Conservation (phyloP, 2,888 invertebrate species). For the Lepidocyrtinus sp. region DNA sequence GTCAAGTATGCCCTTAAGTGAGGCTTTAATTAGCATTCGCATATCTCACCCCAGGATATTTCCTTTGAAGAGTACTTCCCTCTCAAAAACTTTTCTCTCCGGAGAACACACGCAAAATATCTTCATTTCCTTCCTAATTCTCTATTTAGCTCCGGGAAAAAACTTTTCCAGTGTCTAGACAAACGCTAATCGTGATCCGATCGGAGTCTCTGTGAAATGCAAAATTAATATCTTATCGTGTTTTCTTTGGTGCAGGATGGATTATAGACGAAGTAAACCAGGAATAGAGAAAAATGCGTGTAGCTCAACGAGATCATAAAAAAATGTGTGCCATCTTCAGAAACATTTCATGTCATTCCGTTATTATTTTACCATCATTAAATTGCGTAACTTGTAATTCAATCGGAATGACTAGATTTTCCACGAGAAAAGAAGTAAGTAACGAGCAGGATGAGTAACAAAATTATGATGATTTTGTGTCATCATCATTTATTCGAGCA, state of each 20-base stretch:
- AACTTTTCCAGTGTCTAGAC: background rate
- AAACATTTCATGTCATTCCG: background rate
- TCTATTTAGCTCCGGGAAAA: background rate
- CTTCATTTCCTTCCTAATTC: background rate
- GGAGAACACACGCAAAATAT: background rate
- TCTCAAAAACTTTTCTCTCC: background rate
- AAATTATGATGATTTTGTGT: constrained; percentile 44
- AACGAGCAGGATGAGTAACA: background rate
- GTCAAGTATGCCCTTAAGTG: background rate
- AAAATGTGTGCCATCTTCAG: constrained; percentile 25
- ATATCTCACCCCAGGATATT: background rate
- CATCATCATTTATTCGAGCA: constrained; percentile 15
- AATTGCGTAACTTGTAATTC: constrained; percentile 25
- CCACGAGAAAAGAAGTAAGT: background rate
- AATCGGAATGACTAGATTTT: background rate
- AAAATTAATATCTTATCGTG: background rate
- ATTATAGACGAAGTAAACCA: too few species aligned
- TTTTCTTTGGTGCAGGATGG: too few species aligned
- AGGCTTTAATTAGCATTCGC: background rate
- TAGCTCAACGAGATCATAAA: too few species aligned
- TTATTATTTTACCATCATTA: constrained; percentile 33
- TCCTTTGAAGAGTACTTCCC: background rate
- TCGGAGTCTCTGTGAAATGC: background rate
- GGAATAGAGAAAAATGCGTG: background rate
- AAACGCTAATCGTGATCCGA: too few species aligned